A percentile compares a stretch with the other conserved stretches of the same genome.
These are phyloP conservation scores for Scatophagus argus DNA, from an alignment of 2,113 vertebrate species.

Conservation along the genomic window DNA sequence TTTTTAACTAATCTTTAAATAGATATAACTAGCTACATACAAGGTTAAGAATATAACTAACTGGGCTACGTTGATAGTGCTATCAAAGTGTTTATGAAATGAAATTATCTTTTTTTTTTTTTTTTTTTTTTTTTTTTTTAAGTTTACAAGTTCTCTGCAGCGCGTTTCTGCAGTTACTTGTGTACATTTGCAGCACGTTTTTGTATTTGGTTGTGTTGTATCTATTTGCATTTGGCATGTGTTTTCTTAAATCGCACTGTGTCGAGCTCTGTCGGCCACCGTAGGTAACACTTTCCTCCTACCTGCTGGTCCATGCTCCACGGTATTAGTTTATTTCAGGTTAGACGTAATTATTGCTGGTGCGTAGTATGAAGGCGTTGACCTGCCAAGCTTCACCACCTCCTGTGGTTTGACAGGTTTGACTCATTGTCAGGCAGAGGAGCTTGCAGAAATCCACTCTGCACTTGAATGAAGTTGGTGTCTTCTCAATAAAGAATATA, in stretches of 20 bases:
- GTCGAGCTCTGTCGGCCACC: too few relatives aligned
- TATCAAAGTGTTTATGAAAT: neutral
- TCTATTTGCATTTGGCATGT: too few relatives aligned
- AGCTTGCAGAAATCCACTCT: conserved; percentile 42
- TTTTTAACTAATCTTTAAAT: neutral
- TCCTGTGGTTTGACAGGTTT: conserved; percentile 38
- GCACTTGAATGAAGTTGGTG: conserved; percentile 35
- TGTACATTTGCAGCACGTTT: too few relatives aligned
- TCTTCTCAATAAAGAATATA: conserved; percentile 49
- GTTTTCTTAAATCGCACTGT: too few relatives aligned
- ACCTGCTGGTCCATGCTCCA: neutral
- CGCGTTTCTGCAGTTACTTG: too few relatives aligned
- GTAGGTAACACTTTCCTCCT: neutral
- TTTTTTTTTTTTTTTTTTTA: neutral
- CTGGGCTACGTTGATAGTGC: neutral
- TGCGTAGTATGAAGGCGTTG: conserved; percentile 17
- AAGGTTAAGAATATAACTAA: neutral
- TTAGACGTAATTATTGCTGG: conserved; percentile 26
- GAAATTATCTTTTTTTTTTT: neutral
- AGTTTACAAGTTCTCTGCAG: too few relatives aligned
- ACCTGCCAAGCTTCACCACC: conserved; percentile 31
- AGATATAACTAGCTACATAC: neutral
- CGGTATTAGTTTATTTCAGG: conserved; percentile 33
- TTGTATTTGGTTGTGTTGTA: too few relatives aligned
- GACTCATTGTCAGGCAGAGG: conserved; percentile 45